phyloP scores from a whole-genome alignment of 2,797 vertebrate species.

The Phoebastria nigripes region DNA sequence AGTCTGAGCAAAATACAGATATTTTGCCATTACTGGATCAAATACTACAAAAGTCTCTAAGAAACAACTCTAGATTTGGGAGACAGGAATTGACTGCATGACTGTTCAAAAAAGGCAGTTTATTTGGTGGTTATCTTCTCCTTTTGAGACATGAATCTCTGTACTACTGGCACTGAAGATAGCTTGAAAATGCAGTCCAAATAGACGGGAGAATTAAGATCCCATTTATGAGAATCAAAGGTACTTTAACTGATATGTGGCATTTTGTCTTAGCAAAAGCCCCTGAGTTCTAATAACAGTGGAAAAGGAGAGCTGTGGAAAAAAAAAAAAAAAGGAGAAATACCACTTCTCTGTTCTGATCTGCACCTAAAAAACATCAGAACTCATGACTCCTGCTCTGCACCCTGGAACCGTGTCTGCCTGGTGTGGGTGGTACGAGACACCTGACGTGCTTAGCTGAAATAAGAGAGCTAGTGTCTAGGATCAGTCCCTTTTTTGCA shows the following conservation, averaged over 20 bases:
- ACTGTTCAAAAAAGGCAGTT: not conserved
- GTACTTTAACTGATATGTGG: not conserved
- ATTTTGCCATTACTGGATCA: not conserved
- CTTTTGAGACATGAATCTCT: not conserved
- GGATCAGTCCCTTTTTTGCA: not conserved
- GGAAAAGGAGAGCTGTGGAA: not conserved
- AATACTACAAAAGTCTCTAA: not conserved
- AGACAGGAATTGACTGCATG: not conserved
- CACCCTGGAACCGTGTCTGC: not conserved
- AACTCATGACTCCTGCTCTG: not conserved
- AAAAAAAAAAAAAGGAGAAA: not conserved
- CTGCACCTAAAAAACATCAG: not conserved
- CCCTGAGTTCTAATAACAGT: not conserved
- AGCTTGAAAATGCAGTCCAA: not conserved
- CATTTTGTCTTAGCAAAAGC: not conserved
- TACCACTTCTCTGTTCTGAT: not conserved
- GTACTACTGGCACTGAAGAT: not conserved
- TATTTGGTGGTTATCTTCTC: not conserved
- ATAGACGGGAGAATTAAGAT: not conserved
- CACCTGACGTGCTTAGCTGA: not conserved
- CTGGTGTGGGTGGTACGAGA: rapidly evolving
- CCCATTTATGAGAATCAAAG: not conserved
- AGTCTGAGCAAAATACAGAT: not conserved
- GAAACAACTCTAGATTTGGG: not conserved
- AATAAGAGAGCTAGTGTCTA: not conserved